Conservation (phyloP, 1,140 invertebrate genomes). For the Dreissena polymorpha region DNA sequence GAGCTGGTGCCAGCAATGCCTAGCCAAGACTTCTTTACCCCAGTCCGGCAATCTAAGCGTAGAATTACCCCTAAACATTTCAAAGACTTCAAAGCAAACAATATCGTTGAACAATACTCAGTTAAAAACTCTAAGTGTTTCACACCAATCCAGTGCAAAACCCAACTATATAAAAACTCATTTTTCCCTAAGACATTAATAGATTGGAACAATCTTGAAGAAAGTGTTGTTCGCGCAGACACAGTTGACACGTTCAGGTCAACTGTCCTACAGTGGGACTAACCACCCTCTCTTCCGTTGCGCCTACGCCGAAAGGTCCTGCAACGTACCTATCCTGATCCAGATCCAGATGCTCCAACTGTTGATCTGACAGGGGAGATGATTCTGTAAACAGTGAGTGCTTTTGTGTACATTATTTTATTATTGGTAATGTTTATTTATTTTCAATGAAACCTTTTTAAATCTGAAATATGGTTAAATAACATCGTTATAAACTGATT, state of each 20-base stretch:
- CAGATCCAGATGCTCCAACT: no score
- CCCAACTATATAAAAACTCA: neutral
- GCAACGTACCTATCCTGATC: conserved; percentile 18
- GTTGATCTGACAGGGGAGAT: no score
- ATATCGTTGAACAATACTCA: neutral
- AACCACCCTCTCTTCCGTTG: conserved; percentile 13
- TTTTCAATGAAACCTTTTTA: no score
- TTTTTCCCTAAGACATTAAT: conserved; percentile 1
- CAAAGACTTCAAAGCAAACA: neutral
- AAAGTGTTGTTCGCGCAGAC: conserved; percentile 5
- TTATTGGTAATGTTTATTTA: no score
- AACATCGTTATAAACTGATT: no score
- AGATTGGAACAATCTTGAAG: conserved; percentile 16
- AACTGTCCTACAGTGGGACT: conserved; percentile 13
- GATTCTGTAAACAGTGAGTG: no score
- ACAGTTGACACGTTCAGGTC: conserved; percentile 1
- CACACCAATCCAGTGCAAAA: conserved; percentile 13
- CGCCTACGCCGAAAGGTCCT: conserved; percentile 6
- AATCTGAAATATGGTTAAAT: no score
- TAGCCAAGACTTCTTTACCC: conserved; percentile 20
- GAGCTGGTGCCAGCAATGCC: conserved; percentile 29
- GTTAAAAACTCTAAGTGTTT: conserved; percentile 1
- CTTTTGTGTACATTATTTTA: no score
- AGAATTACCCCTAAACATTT: neutral
- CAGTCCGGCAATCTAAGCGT: conserved; percentile 13